Evolutionary conservation across 2,797 vertebrate species (phyloP).

Genomic region (Anniella stebbinsi): DNA sequence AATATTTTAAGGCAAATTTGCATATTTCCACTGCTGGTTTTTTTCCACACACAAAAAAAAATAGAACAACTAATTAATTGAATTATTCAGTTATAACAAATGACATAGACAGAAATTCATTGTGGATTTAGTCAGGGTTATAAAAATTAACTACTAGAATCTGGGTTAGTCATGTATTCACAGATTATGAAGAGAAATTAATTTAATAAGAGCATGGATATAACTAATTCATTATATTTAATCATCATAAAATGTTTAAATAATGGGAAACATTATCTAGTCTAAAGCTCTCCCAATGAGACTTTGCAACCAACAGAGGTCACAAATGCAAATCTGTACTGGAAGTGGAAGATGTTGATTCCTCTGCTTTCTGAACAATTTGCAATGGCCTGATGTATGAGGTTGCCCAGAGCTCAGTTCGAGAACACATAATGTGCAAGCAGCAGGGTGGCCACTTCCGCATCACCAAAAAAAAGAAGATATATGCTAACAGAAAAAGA

Average conservation of each 20-base stretch:
- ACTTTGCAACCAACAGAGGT: slow-evolving; percentile 29
- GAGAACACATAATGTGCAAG: neutral
- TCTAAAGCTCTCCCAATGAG: slow-evolving; percentile 27
- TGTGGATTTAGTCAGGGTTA: slow-evolving; percentile 8
- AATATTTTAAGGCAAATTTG: slow-evolving; percentile 8
- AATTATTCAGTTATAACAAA: slow-evolving; percentile 16
- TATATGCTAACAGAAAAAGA: too few relatives aligned
- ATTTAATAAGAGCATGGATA: slow-evolving; percentile 22
- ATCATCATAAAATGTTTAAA: slow-evolving; percentile 43
- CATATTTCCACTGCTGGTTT: slow-evolving; percentile 1
- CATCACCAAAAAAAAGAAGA: too few relatives aligned
- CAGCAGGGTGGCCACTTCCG: neutral
- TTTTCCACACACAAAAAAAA: neutral
- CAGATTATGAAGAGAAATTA: slow-evolving; percentile 7
- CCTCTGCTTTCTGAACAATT: neutral
- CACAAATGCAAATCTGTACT: slow-evolving; percentile 9
- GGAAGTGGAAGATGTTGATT: neutral
- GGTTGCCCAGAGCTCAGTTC: neutral
- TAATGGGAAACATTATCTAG: slow-evolving; percentile 40
- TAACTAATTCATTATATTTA: slow-evolving; percentile 37
- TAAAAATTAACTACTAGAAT: slow-evolving; percentile 32
- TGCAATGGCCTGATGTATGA: neutral
- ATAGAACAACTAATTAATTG: slow-evolving; percentile 32
- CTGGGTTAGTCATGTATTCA: slow-evolving; percentile 18
- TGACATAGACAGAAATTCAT: neutral